These are phyloP conservation scores for Chauna torquata DNA, from an alignment of 2,113 vertebrate genomes.

Conservation along the genomic window DNA sequence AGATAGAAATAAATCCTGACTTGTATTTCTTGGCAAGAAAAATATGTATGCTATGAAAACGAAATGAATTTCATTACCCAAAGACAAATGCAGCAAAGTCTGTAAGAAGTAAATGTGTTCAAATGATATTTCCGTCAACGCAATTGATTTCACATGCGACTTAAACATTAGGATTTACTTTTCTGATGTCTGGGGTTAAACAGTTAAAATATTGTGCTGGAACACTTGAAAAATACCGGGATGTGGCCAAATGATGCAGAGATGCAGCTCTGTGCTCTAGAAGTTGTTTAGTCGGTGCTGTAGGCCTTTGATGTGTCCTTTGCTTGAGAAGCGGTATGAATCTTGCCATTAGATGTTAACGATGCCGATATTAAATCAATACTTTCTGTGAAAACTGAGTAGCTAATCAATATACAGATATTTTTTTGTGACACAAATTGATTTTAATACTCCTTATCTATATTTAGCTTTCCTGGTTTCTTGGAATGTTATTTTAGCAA, in stretches of 20 bases:
- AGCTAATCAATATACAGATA: background rate
- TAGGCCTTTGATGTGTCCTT: background rate
- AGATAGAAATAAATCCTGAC: background rate
- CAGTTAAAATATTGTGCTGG: background rate
- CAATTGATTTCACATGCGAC: background rate
- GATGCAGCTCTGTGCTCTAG: background rate
- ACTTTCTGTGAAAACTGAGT: background rate
- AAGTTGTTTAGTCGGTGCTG: background rate
- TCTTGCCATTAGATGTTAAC: background rate
- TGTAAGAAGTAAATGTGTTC: background rate
- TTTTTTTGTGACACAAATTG: background rate
- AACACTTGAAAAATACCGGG: background rate
- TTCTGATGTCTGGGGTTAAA: background rate
- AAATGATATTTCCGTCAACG: background rate
- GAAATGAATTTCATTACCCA: background rate
- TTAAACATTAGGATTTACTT: background rate
- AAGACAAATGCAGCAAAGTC: background rate
- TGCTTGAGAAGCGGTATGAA: background rate
- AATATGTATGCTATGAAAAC: accelerated
- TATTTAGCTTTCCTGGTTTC: background rate
- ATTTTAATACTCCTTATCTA: background rate
- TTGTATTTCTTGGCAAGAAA: background rate
- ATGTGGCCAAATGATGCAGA: background rate
- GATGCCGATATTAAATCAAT: background rate
- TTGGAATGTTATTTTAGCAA: background rate